Base-by-base conservation (phyloP, 2,888 invertebrate genomes). In the Trachelus stipa region DNA sequence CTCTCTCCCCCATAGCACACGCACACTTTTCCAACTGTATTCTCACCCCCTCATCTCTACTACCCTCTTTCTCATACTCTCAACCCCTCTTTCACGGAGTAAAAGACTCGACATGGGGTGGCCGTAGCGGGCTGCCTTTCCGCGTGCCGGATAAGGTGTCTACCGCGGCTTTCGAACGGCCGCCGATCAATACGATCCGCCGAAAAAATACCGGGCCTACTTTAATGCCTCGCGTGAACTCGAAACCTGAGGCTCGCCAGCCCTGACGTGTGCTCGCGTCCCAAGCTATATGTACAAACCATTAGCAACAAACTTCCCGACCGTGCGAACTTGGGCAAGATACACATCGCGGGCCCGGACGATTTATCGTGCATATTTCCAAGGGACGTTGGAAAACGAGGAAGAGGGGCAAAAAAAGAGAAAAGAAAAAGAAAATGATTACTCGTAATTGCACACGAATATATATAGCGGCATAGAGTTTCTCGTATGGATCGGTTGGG, bases 401-500 rank as follows among this genome's bases (percentile, higher is more conserved):
- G 23, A 56, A 23, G 23, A 1, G 11, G 12, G 4, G 1, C 4
- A 56, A 56, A 23, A 56, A 40, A 40, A 0, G 40, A 2, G 9
- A 56, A 56, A 56, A 23, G 9, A 56, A 9, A 23, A 40, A 56
- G 15, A 56, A 23, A 56, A 56, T 15, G 23, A 56, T 56, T 56
- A 56, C 56, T 23, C 23, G 15, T 56, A 56, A 56, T 56, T 56
- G 56, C 56, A 56, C 56, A 9, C 23, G 23, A 56, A 56, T 56
- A 56, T 23, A 56, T 56, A 56, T 15, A 9, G 40, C 23, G 15
- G 23, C 56, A 23, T 56, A 23, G 9, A 23, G 6, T 11, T 71
- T 34, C 34, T 6, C 23, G 85, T 85, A 85, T 85, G 85, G 87
- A 87, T 85, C 85, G 81, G 85, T 85, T 82, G 77, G 79, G 79